Conservation (phyloP, 2,797 vertebrate genomes). For the Liasis olivaceus region DNA sequence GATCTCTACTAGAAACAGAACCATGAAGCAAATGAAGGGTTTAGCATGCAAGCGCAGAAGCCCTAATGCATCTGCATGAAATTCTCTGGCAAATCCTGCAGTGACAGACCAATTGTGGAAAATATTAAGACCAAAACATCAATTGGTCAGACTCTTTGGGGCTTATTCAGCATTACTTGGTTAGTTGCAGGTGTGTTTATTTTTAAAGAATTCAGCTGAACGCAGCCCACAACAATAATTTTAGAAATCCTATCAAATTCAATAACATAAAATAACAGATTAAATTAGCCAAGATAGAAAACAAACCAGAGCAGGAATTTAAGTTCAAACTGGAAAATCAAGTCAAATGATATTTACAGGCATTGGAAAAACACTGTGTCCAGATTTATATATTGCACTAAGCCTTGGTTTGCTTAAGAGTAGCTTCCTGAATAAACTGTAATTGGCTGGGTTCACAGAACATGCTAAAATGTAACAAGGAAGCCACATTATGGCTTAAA, state of each 20-base stretch:
- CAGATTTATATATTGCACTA: no score
- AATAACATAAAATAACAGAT: neutral
- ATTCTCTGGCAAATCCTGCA: slow-evolving; percentile 16
- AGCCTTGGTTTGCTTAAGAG: no score
- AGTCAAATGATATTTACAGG: neutral
- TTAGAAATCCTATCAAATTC: neutral
- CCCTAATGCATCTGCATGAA: slow-evolving; percentile 17
- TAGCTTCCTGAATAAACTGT: no score
- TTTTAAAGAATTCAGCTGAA: neutral
- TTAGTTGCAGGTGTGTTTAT: neutral
- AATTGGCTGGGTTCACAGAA: no score
- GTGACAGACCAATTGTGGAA: neutral
- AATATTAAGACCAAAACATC: neutral
- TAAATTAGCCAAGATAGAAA: neutral
- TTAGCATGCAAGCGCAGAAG: neutral
- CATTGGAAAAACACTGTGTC: neutral
- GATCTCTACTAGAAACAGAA: neutral
- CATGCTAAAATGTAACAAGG: neutral
- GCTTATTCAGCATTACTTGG: neutral
- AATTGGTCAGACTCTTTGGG: neutral
- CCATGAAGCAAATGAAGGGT: fast-evolving
- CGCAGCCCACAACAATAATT: neutral
- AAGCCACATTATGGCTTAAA: neutral
- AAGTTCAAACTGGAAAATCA: neutral
- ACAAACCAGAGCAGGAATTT: neutral